These are phyloP conservation scores for Spialia ferax DNA, from an alignment of 2,888 invertebrate species.

Conservation along the genomic window DNA sequence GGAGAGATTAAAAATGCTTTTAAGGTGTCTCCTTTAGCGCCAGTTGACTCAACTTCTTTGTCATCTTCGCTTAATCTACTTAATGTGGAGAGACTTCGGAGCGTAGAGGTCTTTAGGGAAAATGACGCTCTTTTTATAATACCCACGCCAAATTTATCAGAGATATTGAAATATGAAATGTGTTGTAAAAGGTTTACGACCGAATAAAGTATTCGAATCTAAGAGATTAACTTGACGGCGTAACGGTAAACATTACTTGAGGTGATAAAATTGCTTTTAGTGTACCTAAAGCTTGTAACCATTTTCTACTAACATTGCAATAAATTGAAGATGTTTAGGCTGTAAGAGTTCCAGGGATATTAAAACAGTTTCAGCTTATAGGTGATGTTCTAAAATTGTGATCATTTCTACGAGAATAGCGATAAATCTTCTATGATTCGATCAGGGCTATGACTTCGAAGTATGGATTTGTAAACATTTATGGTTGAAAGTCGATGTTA, in stretches of 20 bases:
- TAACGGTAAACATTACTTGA: constrained; percentile 16
- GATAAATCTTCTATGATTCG: no score
- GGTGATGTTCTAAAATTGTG: background rate
- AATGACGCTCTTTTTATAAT: constrained; percentile 22
- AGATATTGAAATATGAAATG: constrained; percentile 34
- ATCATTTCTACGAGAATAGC: no score
- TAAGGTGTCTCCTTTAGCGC: background rate
- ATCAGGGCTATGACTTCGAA: no score
- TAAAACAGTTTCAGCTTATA: background rate
- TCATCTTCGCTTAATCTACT: constrained; percentile 23
- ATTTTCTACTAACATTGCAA: no score
- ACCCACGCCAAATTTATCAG: constrained; percentile 31
- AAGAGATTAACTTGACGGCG: constrained; percentile 30
- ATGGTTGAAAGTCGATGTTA: no score
- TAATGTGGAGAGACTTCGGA: constrained; percentile 17
- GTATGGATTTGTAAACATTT: no score
- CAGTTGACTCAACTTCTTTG: constrained; percentile 19
- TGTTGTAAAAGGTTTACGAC: constrained; percentile 33
- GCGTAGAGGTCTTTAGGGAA: constrained; percentile 19
- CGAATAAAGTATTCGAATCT: constrained; percentile 33
- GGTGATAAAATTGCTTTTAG: constrained; percentile 22
- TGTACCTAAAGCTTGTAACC: background rate
- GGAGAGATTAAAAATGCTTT: constrained; percentile 12
- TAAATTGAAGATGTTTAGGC: background rate
- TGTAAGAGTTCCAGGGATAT: background rate